Conservation (phyloP, 2,797 vertebrate genomes). For the Pseudochirops cupreus region DNA sequence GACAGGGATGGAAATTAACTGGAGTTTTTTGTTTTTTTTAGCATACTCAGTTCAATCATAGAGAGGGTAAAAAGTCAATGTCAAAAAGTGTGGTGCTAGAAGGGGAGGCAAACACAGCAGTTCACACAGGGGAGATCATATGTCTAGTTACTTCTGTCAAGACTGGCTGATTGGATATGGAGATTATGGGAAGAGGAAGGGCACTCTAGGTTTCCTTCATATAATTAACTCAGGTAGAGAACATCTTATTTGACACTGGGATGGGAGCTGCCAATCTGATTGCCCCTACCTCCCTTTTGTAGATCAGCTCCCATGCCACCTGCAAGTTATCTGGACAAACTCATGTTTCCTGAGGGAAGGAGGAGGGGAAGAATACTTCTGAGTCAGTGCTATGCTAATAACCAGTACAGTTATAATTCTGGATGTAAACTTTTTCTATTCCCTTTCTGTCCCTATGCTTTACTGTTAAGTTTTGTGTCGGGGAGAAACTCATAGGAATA, state of each 20-base stretch:
- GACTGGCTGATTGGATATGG: neutral
- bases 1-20: neutral
- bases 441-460: neutral
- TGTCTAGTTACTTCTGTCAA: neutral
- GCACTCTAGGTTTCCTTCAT: neutral
- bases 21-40: neutral
- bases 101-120: neutral
- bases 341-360: neutral
- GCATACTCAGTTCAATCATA: neutral
- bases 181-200: neutral
- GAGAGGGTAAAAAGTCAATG: neutral
- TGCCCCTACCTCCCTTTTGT: neutral
- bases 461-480: neutral
- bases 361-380: neutral
- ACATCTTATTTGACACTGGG: neutral
- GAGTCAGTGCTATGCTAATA: neutral
- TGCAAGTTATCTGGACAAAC: neutral
- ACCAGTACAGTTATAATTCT: neutral
- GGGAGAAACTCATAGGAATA: neutral
- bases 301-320: neutral
- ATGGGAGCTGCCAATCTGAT: neutral
- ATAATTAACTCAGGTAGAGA: neutral
- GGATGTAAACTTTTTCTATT: neutral
- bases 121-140: neutral
- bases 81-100: neutral